Percentiles rank a stretch among this genome's conserved stretches.
Evolutionary conservation across 1,140 invertebrate species (phyloP).

Genomic region (Orchestia grillus): DNA sequence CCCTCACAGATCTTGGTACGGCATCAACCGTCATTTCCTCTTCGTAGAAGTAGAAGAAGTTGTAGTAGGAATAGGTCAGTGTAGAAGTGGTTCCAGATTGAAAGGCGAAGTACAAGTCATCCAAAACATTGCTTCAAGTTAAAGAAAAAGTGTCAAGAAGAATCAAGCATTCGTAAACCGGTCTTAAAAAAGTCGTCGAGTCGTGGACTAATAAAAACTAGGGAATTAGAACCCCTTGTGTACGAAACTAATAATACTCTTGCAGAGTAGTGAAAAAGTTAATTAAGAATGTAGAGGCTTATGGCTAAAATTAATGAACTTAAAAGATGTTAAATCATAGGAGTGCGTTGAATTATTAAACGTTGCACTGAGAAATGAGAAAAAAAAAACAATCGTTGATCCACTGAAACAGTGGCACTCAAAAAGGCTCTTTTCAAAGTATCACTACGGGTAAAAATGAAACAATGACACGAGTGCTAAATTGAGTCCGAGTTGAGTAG

Average conservation of each 20-base stretch:
- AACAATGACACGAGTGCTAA: neutral
- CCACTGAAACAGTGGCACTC: neutral
- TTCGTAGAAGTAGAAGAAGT: conserved; percentile 51
- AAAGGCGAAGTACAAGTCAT: neutral
- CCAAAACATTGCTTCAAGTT: neutral
- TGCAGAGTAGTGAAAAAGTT: neutral
- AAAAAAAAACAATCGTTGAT: neutral
- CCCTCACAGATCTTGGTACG: conserved; percentile 43
- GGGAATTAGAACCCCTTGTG: neutral
- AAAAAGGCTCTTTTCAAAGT: neutral
- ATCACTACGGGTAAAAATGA: neutral
- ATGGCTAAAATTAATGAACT: neutral
- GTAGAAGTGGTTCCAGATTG: conserved; percentile 18
- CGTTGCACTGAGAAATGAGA: neutral
- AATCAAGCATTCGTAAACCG: neutral
- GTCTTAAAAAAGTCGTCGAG: neutral
- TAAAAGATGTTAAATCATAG: neutral
- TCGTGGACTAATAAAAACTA: neutral
- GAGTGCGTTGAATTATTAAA: neutral
- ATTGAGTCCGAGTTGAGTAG: neutral
- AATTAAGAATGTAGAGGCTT: neutral
- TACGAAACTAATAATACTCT: neutral
- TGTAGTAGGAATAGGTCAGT: conserved; percentile 49
- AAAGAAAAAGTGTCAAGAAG: neutral
- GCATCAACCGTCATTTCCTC: conserved; percentile 43